These are phyloP conservation scores for Sitobion miscanthi DNA, from an alignment of 1,140 invertebrate species.

Conservation along the genomic window DNA sequence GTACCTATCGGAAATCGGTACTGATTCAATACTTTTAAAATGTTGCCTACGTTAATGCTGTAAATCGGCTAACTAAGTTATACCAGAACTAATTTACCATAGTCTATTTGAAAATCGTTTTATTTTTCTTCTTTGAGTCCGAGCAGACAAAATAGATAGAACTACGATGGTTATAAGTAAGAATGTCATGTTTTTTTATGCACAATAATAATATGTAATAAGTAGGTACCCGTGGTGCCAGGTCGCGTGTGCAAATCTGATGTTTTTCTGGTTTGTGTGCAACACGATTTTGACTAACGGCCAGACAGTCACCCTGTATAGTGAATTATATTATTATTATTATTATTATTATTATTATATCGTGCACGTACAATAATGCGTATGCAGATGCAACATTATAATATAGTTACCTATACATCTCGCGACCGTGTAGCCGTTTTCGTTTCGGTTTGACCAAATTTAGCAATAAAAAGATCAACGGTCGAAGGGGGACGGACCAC, in stretches of 20 bases:
- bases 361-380: not conserved
- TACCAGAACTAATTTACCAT: too few species aligned
- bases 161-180: not conserved
- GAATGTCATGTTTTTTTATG: not conserved
- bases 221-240: too few species aligned
- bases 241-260: too few species aligned
- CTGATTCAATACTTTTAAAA: not conserved
- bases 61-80: too few species aligned
- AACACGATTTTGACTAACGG: too few species aligned
- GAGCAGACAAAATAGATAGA: not conserved
- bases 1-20: not conserved
- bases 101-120: too few species aligned
- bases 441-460: constrained; percentile 32
- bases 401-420: not conserved
- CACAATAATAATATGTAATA: too few species aligned
- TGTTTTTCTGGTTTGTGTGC: too few species aligned
- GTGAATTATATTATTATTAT: too few species aligned
- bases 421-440: not conserved
- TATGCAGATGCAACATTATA: not conserved
- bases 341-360: not conserved
- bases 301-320: not conserved
- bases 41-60: not conserved
- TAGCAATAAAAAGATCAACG: constrained; percentile 12
- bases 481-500: not conserved
- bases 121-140: too few species aligned